A percentile compares a stretch with the other conserved stretches of the same genome.
Conservation (phyloP, 2,797 vertebrate genomes). For the Graptemys geographica region DNA sequence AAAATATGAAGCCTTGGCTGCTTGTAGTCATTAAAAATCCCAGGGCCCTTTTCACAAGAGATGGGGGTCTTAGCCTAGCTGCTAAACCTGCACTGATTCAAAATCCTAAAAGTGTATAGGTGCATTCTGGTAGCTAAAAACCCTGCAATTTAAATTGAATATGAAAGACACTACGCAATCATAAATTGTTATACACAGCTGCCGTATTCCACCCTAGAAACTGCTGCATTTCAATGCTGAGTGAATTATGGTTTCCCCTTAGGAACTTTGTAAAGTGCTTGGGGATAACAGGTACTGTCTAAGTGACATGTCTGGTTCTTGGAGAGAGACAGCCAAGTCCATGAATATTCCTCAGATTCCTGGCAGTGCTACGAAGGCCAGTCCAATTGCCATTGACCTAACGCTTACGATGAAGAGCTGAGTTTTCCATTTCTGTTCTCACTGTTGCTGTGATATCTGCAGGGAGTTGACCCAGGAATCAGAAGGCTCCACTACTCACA, state of each 20-base stretch:
- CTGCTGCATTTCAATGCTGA: background rate
- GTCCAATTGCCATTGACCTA: background rate
- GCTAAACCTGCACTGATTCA: background rate
- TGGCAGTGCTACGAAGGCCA: background rate
- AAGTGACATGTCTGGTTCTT: background rate
- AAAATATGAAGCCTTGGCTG: background rate
- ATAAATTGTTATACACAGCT: background rate
- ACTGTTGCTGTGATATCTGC: background rate
- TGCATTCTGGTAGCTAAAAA: background rate
- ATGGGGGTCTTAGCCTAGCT: background rate
- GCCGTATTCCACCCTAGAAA: background rate
- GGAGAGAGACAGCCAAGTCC: background rate
- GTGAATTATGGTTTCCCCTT: background rate
- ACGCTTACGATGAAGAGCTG: background rate
- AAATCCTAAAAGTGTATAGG: background rate
- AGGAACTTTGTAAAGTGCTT: background rate
- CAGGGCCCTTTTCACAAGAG: background rate
- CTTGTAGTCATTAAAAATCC: background rate
- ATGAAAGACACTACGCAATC: accelerated
- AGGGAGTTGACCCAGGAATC: background rate
- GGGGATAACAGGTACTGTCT: background rate
- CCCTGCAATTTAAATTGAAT: background rate
- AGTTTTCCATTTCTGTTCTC: background rate
- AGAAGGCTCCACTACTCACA: background rate
- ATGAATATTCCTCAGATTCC: background rate